Base-by-base conservation (phyloP, 2,888 invertebrate species). In the Chymomyza amoena region DNA sequence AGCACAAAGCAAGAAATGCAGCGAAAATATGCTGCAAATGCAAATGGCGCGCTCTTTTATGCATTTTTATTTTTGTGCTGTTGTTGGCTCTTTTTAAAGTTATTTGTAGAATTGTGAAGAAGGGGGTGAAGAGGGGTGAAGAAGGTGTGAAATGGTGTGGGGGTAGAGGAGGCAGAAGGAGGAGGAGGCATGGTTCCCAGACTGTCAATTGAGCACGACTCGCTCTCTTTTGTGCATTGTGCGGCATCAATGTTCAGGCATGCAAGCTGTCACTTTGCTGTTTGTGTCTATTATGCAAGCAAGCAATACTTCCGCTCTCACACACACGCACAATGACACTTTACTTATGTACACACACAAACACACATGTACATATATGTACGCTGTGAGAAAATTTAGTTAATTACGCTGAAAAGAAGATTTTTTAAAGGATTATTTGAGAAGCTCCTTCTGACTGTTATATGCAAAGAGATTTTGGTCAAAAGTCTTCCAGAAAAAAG, bases 131-230 rank as follows among this genome's bases (percentile, higher is more conserved):
- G 5, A 2, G 45, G 13, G 32, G n/a, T n/a, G n/a, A n/a, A n/a
- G n/a, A 6, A n/a, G 25, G 25, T 25, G 25, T 25, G 25, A 2
- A 25, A 25, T 4, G 4, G 45, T n/a, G n/a, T n/a, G n/a, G 16
- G 16, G 25, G 3, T 25, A 25, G 25, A 36, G n/a, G n/a, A n/a
- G n/a, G n/a, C n/a, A n/a, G n/a, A n/a, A n/a, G n/a, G n/a, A n/a
- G n/a, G n/a, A n/a, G n/a, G 51, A 10, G 72, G 75, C 66, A 63
- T 64, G 59, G 69, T 75, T 66, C 61, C n/a, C 62, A 50, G 39
- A 6, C n/a, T 62, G 69, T 69, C 84, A 70, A 84, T 83, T 81
- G 84, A 87, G 83, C 85, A 82, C 79, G 84, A 45, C 39, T 45
- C 39, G 39, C 39, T 45, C 13, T 15, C 13, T 45, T 36, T 45